These are phyloP conservation scores for Oplegnathus fasciatus DNA, from an alignment of 2,113 vertebrate species.

Conservation along the genomic window DNA sequence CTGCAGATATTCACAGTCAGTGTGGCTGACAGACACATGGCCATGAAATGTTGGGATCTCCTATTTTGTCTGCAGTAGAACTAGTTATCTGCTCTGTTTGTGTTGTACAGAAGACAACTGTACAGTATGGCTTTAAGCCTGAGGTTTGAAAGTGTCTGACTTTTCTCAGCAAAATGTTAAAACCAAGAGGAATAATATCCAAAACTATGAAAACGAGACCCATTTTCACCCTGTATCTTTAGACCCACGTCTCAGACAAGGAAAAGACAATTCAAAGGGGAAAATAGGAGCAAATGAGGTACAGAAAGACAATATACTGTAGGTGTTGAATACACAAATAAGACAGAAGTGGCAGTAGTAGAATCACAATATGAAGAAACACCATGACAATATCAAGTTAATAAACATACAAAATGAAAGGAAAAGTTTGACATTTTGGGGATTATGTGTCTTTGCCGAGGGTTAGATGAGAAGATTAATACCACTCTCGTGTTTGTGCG, in stretches of 20 bases:
- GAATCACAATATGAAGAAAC: too few relatives aligned
- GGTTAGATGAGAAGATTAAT: background rate
- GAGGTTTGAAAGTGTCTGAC: background rate
- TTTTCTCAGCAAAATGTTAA: background rate
- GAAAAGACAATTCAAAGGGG: background rate
- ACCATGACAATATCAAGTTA: too few relatives aligned
- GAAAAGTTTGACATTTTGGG: too few relatives aligned
- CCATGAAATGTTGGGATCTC: background rate
- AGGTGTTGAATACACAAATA: too few relatives aligned
- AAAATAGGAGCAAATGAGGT: background rate
- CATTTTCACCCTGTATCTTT: background rate
- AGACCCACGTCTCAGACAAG: background rate
- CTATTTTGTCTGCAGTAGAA: background rate
- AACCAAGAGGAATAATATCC: background rate
- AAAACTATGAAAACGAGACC: background rate
- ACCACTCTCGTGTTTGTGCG: background rate
- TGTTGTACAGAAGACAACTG: background rate
- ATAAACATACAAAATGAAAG: too few relatives aligned
- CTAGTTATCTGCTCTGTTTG: background rate
- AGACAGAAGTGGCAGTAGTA: too few relatives aligned
- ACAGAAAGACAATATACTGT: too few relatives aligned
- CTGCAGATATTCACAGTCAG: slow-evolving; percentile 28
- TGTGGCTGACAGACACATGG: background rate
- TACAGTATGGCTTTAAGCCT: background rate
- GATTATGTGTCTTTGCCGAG: background rate